phyloP scores from a whole-genome alignment of 1,140 invertebrate species.

The Zaprionus tsacasi region DNA sequence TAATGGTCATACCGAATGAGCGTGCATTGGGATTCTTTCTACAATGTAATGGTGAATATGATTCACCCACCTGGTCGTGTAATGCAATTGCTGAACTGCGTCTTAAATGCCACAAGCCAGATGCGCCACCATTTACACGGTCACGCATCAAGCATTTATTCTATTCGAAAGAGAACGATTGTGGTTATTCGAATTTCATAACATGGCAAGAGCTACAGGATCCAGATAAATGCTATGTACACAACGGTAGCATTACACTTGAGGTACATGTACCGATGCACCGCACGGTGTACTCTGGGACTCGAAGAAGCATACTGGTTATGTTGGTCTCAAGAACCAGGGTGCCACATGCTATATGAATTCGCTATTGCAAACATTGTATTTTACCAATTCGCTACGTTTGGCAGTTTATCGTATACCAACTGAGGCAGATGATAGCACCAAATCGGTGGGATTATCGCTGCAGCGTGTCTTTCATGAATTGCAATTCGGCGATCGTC shows the following conservation, averaged over 20 bases:
- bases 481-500: conserved; percentile 98
- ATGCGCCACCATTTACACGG: conserved; percentile 89
- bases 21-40: conserved; percentile 94
- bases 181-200: conserved; percentile 93
- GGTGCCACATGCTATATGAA: conserved; percentile 99
- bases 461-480: conserved; percentile 99
- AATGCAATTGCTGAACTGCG: conserved; percentile 96
- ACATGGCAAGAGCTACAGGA: conserved; percentile 95
- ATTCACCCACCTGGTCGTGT: conserved; percentile 98
- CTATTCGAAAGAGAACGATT: conserved; percentile 96
- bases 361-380: conserved; percentile 98
- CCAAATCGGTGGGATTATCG: conserved; percentile 95
- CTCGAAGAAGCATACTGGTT: conserved; percentile 99
- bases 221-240: conserved; percentile 96
- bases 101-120: conserved; percentile 93
- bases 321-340: conserved; percentile 99
- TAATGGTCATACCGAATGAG: conserved; percentile 97
- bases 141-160: conserved; percentile 89
- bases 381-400: conserved; percentile 96
- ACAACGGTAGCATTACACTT: conserved; percentile 97
- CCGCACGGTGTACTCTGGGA: conserved; percentile 99
- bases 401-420: conserved; percentile 99
- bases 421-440: conserved; percentile 98
- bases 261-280: conserved; percentile 98
- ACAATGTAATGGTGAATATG: conserved; percentile 97